These are phyloP conservation scores for Parascotia fuliginaria DNA, from an alignment of 2,888 invertebrate genomes.

Conservation along the genomic window DNA sequence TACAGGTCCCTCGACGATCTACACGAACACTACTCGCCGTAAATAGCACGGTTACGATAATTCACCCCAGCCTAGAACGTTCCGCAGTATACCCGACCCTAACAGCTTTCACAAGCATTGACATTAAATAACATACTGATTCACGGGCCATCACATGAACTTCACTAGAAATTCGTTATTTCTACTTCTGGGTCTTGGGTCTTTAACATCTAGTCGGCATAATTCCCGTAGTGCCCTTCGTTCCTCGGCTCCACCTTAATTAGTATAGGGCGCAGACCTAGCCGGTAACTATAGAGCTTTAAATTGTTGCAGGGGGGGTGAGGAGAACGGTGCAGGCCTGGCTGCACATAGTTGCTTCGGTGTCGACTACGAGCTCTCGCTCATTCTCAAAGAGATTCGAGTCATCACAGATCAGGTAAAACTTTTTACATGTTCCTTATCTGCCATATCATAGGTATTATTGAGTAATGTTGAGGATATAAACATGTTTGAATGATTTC, in stretches of 20 bases:
- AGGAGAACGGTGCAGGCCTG: slow-evolving; percentile 90
- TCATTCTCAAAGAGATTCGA: slow-evolving; percentile 97
- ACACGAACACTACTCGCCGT: slow-evolving; percentile 86
- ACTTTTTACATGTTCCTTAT: background rate
- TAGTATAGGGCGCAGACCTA: slow-evolving; percentile 73
- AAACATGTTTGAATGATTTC: slow-evolving; percentile 38
- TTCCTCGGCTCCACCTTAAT: slow-evolving; percentile 77
- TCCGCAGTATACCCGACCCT: slow-evolving; percentile 81
- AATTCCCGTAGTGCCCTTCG: slow-evolving; percentile 78
- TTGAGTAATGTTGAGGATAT: background rate
- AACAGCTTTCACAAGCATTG: slow-evolving; percentile 63
- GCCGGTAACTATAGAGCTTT: slow-evolving; percentile 77
- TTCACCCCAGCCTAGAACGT: slow-evolving; percentile 79
- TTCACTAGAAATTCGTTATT: slow-evolving; percentile 48
- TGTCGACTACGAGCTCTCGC: slow-evolving; percentile 96
- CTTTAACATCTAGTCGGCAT: slow-evolving; percentile 69
- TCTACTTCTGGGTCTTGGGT: slow-evolving; percentile 69
- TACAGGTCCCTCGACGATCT: slow-evolving; percentile 90
- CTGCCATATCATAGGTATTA: background rate
- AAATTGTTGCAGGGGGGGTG: slow-evolving; percentile 80
- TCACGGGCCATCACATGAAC: slow-evolving; percentile 44
- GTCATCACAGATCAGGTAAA: slow-evolving; percentile 95
- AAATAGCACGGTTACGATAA: slow-evolving; percentile 85
- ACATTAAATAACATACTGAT: slow-evolving; percentile 48
- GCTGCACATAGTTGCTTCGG: slow-evolving; percentile 95